phyloP scores from a whole-genome alignment of 2,888 invertebrate species.

The Ctenicera cuprea region DNA sequence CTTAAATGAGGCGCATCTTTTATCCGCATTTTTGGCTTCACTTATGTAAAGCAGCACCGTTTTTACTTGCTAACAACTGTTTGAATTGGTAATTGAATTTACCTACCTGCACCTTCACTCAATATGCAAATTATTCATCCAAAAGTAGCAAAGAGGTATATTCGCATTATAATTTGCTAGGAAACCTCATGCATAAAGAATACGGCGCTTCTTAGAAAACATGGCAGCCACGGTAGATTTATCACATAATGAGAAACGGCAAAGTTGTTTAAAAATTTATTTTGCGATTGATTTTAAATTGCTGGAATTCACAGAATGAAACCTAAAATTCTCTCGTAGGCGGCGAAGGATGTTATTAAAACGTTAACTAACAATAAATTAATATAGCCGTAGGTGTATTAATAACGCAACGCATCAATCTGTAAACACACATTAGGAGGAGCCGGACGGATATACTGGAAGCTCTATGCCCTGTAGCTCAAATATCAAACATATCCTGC shows the following conservation, averaged over 20 bases:
- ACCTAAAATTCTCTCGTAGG: neutral
- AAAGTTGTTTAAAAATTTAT: constrained; percentile 9
- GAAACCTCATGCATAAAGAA: constrained; percentile 51
- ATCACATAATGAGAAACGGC: constrained; percentile 18
- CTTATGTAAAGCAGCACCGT: constrained; percentile 46
- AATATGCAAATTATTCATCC: constrained; percentile 57
- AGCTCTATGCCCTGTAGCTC: constrained; percentile 35
- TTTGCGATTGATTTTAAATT: neutral
- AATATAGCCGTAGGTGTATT: constrained; percentile 37
- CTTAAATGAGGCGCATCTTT: neutral
- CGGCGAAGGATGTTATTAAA: neutral
- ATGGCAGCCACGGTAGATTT: constrained; percentile 18
- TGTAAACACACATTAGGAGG: constrained; percentile 44
- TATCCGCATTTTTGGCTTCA: constrained; percentile 30
- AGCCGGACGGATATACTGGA: constrained; percentile 41
- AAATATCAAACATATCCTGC: constrained; percentile 45
- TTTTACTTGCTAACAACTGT: constrained; percentile 51
- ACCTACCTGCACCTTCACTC: constrained; percentile 55
- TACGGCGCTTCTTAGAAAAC: constrained; percentile 31
- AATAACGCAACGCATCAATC: constrained; percentile 39
- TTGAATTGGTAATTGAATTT: constrained; percentile 58
- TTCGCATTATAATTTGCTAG: constrained; percentile 51
- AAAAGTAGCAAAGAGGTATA: constrained; percentile 52
- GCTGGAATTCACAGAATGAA: neutral
- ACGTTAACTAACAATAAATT: constrained; percentile 26